Percentiles rank a stretch among this genome's conserved stretches.
phyloP scores from a whole-genome alignment of 2,113 vertebrate genomes.

The Seriola aureovittata region DNA sequence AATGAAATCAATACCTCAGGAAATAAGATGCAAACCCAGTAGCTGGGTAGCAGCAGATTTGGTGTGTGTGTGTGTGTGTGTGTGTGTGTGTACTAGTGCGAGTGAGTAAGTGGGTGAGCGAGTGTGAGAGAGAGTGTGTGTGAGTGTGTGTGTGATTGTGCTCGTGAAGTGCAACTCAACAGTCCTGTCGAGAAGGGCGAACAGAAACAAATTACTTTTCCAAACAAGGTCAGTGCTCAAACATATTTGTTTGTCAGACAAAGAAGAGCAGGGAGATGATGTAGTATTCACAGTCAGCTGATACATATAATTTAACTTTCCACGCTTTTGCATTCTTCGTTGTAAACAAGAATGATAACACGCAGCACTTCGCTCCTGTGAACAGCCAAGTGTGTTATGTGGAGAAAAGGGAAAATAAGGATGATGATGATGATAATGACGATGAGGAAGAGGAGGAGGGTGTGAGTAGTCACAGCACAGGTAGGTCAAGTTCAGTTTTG shows the following conservation, averaged over 20 bases:
- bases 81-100: background rate
- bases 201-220: conserved; percentile 50
- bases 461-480: background rate
- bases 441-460: background rate
- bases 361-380: background rate
- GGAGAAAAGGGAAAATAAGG: background rate
- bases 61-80: conserved; percentile 20
- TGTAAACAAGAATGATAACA: background rate
- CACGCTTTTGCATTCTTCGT: background rate
- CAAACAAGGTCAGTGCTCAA: conserved; percentile 46
- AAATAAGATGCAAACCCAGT: conserved; percentile 74
- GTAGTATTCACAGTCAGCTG: background rate
- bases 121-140: background rate
- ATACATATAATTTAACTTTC: background rate
- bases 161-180: conserved; percentile 54
- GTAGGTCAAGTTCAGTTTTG: background rate
- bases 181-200: conserved; percentile 38
- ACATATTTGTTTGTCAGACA: conserved; percentile 15
- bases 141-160: conserved; percentile 26
- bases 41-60: conserved; percentile 61
- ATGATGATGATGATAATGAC: background rate
- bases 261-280: background rate
- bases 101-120: conserved; percentile 9
- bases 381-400: background rate
- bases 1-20: conserved; percentile 72